Conservation (phyloP, 2,888 invertebrate species). For the Nasonia oneida region DNA sequence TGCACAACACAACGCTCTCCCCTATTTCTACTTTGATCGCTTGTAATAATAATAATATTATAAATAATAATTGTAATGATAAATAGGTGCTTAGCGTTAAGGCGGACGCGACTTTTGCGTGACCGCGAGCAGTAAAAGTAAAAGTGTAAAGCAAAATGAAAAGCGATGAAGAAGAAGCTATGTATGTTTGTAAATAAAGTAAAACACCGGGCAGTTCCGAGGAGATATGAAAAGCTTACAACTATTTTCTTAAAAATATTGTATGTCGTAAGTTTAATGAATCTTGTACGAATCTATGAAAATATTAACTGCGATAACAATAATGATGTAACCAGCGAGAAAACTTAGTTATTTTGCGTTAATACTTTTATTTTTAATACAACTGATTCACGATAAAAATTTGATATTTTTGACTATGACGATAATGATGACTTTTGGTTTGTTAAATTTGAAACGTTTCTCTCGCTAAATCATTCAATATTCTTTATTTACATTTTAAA, state of each 20-base stretch:
- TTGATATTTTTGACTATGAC: not conserved
- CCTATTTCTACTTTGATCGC: slow-evolving; percentile 28
- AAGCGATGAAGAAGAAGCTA: not conserved
- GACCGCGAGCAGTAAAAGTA: not conserved
- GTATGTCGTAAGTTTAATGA: slow-evolving; percentile 41
- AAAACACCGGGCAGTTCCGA: slow-evolving; percentile 14
- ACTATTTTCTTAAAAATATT: slow-evolving; percentile 58
- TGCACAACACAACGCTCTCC: slow-evolving; percentile 33
- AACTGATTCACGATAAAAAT: not conserved
- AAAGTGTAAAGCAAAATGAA: not conserved
- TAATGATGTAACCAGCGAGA: not conserved
- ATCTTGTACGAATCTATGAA: slow-evolving; percentile 28
- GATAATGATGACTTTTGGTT: not conserved
- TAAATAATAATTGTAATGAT: not conserved
- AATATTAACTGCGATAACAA: slow-evolving; percentile 27
- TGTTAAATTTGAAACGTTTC: not conserved
- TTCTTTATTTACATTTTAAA: not conserved
- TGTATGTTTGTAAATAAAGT: slow-evolving; percentile 51
- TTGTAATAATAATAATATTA: slow-evolving; percentile 13
- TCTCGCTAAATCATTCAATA: not conserved
- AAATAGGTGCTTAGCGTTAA: slow-evolving; percentile 33
- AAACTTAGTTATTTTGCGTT: slow-evolving; percentile 26
- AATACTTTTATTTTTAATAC: not conserved
- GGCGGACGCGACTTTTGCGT: not conserved
- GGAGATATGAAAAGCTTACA: slow-evolving; percentile 39